Evolutionary conservation across 2,888 invertebrate genomes (phyloP), one percentile per base, ranked within the genome.

Genomic region (Polyploca ridens): DNA sequence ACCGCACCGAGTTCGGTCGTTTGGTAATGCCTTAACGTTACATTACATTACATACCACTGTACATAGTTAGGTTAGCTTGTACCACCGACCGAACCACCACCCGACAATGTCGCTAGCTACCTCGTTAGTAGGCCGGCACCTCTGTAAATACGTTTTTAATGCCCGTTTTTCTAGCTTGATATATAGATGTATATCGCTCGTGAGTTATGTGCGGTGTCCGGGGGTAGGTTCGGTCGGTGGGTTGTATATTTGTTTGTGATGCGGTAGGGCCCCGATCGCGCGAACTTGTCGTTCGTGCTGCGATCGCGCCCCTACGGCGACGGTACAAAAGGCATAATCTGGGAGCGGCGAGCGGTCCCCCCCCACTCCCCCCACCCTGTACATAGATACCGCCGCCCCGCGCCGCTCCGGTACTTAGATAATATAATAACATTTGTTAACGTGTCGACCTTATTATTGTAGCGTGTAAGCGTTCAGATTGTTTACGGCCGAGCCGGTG

Each of bases 251-350:
- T 86, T 84, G 82, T 87, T 86, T 84, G 82, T 81, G 79, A 75
- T 74, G 49, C 74, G 65, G 86, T 87, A 85, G 88, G 84, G 84
- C 64, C 87, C 87, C 90, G 90, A 86, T 89, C 84, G 83, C 87
- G 84, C 85, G 90, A 80, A 86, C 89, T 33, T 38, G 62, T 41
- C 67, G 63, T 27, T 27, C 33, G 69, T 64, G 63, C 33, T 66
- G 62, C 66, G 76, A 78, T 84, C 85, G 85, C 85, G 86, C 72
- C 76, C 81, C 89, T 87, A 85, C 90, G 71, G 73, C 77, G 79
- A 83, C 83, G 90, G 92, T 91, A 91, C 92, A 91, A 91, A 92
- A 82, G 76, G 91, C 90, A 90, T 90, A 90, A 90, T 89, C 79
- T 73, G 80, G 54, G 64, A 49, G 65, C 68, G 72, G 67, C 46